phyloP scores from a whole-genome alignment of 2,113 vertebrate genomes.

The Pseudopipra pipra region DNA sequence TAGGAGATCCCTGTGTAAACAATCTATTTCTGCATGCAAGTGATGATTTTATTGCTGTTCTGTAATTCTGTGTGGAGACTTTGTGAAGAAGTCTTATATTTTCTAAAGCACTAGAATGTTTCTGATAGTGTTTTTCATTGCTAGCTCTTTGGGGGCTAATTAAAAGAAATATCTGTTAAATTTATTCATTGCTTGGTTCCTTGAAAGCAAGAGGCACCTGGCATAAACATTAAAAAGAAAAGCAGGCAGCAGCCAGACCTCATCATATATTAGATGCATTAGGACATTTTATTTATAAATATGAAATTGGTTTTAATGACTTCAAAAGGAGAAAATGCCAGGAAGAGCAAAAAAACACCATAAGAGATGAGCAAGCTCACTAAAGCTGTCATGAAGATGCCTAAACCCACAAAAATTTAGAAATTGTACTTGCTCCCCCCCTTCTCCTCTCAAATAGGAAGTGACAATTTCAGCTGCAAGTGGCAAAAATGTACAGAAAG shows the following conservation, averaged over 20 bases:
- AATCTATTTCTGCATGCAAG: conserved; percentile 34
- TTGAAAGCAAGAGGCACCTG: conserved; percentile 58
- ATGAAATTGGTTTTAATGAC: conserved; percentile 48
- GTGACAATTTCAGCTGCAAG: not conserved
- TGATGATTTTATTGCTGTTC: conserved; percentile 46
- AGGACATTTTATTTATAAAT: conserved; percentile 60
- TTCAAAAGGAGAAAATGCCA: conserved; percentile 55
- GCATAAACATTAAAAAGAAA: conserved; percentile 50
- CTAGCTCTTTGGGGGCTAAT: conserved; percentile 60
- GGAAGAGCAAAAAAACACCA: not conserved
- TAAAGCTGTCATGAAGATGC: conserved; percentile 40
- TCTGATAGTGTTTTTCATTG: conserved; percentile 51
- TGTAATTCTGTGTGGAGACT: not conserved
- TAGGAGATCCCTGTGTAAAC: conserved; percentile 21
- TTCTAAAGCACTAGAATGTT: conserved; percentile 38
- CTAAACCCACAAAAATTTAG: conserved; percentile 5
- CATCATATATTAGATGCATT: conserved; percentile 25
- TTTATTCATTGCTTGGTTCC: conserved; percentile 54
- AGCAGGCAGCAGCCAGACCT: conserved; percentile 48
- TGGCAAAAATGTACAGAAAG: not conserved
- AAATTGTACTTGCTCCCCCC: not conserved
- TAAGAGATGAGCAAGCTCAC: not conserved
- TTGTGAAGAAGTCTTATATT: conserved; percentile 39
- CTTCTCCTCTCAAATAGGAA: not conserved
- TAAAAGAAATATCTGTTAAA: conserved; percentile 59